Base-by-base conservation (phyloP, 1,140 invertebrate genomes). In the Tetraneura akinire region DNA sequence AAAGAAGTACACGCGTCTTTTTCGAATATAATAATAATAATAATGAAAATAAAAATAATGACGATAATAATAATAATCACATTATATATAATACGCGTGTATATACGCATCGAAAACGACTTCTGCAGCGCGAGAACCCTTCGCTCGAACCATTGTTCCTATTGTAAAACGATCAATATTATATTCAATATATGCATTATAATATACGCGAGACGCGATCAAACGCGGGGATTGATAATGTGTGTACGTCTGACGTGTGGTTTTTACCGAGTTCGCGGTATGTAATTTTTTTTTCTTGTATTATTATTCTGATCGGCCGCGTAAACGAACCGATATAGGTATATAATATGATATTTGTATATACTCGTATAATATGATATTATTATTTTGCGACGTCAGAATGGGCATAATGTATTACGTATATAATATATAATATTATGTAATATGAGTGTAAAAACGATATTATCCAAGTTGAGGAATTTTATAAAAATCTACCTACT, bases 131-230 rank as follows among this genome's bases (percentile, higher is more conserved):
- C 74, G 74, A 78, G 74, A 60, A 76, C 51, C 73, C 73, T 76
- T 76, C 73, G 42, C 66, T 8, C 42, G 49, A n/a, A 76, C 73
- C 32, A 76, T 76, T 76, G 73, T 76, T 76, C 49, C 49, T 51
- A 73, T 73, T 76, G 49, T 57, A 76, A 57, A 76, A 55, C 51
- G 49, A 76, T 76, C 73, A 76, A n/a, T n/a, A n/a, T n/a, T n/a
- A n/a, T n/a, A n/a, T n/a, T n/a, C n/a, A n/a, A 76, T 76, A 37
- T 37, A 37, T 37, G 32, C n/a, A n/a, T n/a, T n/a, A n/a, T n/a
- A n/a, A n/a, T n/a, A n/a, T n/a, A 73, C 49, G 26, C 26, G 29
- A n/a, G n/a, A 45, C 29, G 29, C 18, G 64, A 68, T n/a, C 37
- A 47, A 68, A 68, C 47, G 42, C 10, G 3, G 4, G 37, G 42